These are phyloP conservation scores for Chrysina gloriosa DNA, from an alignment of 2,888 invertebrate genomes.

Conservation along the genomic window DNA sequence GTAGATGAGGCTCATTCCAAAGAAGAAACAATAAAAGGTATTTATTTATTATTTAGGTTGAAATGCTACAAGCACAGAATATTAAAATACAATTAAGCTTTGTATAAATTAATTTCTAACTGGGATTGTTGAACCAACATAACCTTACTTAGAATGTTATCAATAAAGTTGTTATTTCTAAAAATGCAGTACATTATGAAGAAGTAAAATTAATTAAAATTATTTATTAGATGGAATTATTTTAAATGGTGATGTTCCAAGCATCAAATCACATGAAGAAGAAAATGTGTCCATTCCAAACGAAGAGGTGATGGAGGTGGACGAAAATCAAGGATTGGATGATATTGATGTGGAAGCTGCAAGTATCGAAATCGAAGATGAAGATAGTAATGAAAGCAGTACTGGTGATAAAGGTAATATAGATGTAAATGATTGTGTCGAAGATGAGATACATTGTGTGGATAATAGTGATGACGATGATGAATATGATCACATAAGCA, in stretches of 20 bases:
- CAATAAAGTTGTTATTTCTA: neutral
- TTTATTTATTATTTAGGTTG: constrained; percentile 8
- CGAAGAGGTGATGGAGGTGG: constrained; percentile 55
- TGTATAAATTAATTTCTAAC: neutral
- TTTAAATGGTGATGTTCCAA: constrained; percentile 60
- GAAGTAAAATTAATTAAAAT: neutral
- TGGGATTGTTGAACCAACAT: neutral
- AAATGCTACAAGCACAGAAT: neutral
- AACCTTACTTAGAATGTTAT: no score
- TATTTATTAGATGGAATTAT: constrained; percentile 49
- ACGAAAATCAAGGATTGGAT: constrained; percentile 52
- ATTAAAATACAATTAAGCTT: no score
- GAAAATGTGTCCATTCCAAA: constrained; percentile 37
- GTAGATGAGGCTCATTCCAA: constrained; percentile 63
- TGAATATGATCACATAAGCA: constrained; percentile 42
- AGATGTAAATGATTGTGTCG: constrained; percentile 49
- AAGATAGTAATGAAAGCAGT: constrained; percentile 48
- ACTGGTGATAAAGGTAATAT: constrained; percentile 50
- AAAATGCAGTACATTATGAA: neutral
- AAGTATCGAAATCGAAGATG: constrained; percentile 44
- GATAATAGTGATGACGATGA: constrained; percentile 47
- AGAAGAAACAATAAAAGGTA: constrained; percentile 59
- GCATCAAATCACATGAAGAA: constrained; percentile 51
- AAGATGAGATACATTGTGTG: constrained; percentile 41
- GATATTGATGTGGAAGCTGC: constrained; percentile 34